These are phyloP conservation scores for Ephestia elutella DNA, from an alignment of 1,140 invertebrate species.

Conservation along the genomic window DNA sequence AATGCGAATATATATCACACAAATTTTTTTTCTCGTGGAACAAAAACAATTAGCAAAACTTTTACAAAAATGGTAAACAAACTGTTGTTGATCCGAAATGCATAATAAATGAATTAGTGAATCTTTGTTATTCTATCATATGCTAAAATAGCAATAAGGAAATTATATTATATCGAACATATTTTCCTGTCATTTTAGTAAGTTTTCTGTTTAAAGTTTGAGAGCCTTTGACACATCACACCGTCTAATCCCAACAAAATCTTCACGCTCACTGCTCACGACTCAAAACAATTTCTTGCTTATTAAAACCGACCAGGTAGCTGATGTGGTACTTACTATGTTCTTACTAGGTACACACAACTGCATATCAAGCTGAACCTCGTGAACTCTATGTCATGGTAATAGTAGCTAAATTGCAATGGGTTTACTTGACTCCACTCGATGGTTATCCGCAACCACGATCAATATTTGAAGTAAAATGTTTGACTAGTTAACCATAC, in stretches of 20 bases:
- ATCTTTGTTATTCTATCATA: too few species aligned
- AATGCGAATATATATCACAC: too few species aligned
- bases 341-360: slow-evolving; percentile 4
- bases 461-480: slow-evolving; percentile 37
- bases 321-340: background rate
- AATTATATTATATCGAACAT: too few species aligned
- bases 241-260: slow-evolving; percentile 57
- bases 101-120: too few species aligned
- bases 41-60: too few species aligned
- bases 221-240: slow-evolving; percentile 42
- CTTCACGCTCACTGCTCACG: slow-evolving; percentile 61
- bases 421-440: slow-evolving; percentile 12
- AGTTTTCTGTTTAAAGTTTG: slow-evolving; percentile 32
- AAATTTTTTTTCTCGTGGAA: too few species aligned
- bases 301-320: slow-evolving; percentile 55
- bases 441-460: slow-evolving; percentile 22
- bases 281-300: slow-evolving; percentile 68
- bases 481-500: background rate
- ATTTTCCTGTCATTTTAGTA: too few species aligned
- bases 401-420: too few species aligned
- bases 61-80: too few species aligned
- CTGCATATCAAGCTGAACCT: background rate
- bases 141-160: too few species aligned
- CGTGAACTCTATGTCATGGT: background rate
- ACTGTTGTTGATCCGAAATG: too few species aligned